Percentiles rank a stretch among this genome's conserved stretches.
These are phyloP conservation scores for Ferdinandea cuprea DNA, from an alignment of 2,888 invertebrate genomes.

Conservation along the genomic window DNA sequence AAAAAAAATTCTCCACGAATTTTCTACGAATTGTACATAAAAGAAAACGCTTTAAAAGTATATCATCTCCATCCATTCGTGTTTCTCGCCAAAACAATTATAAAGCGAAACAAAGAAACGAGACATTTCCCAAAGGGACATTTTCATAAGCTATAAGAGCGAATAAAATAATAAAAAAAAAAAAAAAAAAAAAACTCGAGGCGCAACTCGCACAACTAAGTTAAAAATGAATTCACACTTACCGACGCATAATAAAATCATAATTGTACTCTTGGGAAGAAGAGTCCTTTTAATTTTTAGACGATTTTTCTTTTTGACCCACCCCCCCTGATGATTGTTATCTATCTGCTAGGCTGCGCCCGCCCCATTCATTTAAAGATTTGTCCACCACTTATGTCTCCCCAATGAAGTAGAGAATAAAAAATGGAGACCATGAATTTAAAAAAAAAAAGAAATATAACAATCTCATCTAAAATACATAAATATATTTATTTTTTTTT, in stretches of 20 bases:
- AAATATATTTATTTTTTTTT: slow-evolving; percentile 25
- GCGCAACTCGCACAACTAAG: slow-evolving; percentile 53
- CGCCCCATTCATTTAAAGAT: slow-evolving; percentile 49
- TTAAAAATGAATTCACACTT: slow-evolving; percentile 71
- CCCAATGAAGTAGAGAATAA: slow-evolving; percentile 45
- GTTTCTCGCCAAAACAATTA: slow-evolving; percentile 64
- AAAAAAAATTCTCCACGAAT: slow-evolving; percentile 40
- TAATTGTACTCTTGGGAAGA: slow-evolving; percentile 71
- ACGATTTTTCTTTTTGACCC: slow-evolving; percentile 27
- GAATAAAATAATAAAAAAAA: slow-evolving; percentile 2
- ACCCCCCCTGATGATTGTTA: slow-evolving; percentile 4
- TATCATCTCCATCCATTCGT: slow-evolving; percentile 38
- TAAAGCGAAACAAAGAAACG: slow-evolving; percentile 57
- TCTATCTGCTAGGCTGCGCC: slow-evolving; percentile 31
- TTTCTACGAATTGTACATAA: slow-evolving; percentile 25
- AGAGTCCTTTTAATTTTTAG: slow-evolving; percentile 71
- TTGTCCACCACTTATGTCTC: slow-evolving; percentile 66
- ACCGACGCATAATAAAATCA: slow-evolving; percentile 74
- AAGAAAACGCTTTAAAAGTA: slow-evolving; percentile 32
- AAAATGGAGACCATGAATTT: slow-evolving; percentile 26
- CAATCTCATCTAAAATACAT: slow-evolving; percentile 59
- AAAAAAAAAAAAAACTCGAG: slow-evolving; percentile 18
- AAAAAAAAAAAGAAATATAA: slow-evolving; percentile 49
- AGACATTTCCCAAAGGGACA: slow-evolving; percentile 56
- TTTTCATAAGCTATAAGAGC: slow-evolving; percentile 57